These are phyloP conservation scores for Panonychus citri DNA, from an alignment of 1,140 invertebrate genomes.

Conservation along the genomic window DNA sequence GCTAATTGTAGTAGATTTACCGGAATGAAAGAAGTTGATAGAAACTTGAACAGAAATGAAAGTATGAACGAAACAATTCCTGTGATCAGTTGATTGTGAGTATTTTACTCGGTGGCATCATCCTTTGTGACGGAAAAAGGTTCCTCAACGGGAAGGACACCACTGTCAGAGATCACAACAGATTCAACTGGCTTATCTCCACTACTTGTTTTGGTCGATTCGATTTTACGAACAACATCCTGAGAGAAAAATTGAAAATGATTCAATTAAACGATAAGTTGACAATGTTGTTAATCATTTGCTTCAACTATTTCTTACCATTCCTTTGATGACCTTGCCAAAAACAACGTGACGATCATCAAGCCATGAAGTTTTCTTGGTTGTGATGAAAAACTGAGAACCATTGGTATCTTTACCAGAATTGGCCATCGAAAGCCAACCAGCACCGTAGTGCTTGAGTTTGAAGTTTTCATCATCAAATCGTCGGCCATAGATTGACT, in stretches of 20 bases:
- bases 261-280: not conserved
- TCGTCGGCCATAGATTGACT: conserved; percentile 59
- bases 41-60: too few relatives aligned
- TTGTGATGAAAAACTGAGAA: conserved; percentile 96
- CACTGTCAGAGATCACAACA: conserved; percentile 21
- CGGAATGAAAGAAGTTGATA: too few relatives aligned
- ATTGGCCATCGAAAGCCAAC: conserved; percentile 67
- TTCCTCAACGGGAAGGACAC: conserved; percentile 18
- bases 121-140: conserved; percentile 40
- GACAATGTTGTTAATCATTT: conserved; percentile 20
- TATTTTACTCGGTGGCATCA: conserved; percentile 40
- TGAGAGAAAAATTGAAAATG: conserved; percentile 11
- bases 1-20: too few relatives aligned
- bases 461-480: conserved; percentile 88
- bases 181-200: conserved; percentile 27
- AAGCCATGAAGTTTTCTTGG: conserved; percentile 72
- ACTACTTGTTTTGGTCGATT: conserved; percentile 21
- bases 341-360: conserved; percentile 46
- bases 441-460: conserved; percentile 59
- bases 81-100: too few relatives aligned
- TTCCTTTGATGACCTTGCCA: conserved; percentile 46
- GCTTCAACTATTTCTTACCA: conserved; percentile 37
- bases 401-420: conserved; percentile 80
- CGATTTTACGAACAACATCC: conserved; percentile 33
- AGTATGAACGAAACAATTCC: too few relatives aligned